These are phyloP conservation scores for Halcyon badia DNA, from an alignment of 2,797 vertebrate species.

Conservation along the genomic window DNA sequence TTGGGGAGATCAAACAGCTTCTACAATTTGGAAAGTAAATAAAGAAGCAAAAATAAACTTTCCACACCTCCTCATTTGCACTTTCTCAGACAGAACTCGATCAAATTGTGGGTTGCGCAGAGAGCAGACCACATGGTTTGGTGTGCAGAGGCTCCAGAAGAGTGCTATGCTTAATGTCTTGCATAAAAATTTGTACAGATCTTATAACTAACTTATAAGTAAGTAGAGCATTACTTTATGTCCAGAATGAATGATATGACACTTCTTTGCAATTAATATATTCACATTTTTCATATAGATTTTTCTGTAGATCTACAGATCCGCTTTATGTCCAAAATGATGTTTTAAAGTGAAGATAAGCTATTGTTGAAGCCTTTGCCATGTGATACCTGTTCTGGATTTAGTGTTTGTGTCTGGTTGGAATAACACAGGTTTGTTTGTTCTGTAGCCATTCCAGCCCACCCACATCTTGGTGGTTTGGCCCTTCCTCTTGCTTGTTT, in stretches of 20 bases:
- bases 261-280: not conserved
- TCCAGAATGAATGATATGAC: not conserved
- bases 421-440: constrained; percentile 64
- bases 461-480: constrained; percentile 76
- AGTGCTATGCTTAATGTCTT: not conserved
- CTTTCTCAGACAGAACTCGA: not conserved
- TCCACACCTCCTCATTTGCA: not conserved
- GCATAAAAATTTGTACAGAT: not conserved
- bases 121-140: not conserved
- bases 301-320: not conserved
- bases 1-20: not conserved
- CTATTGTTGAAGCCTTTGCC: not conserved
- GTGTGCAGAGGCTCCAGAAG: not conserved
- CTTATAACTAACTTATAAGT: not conserved
- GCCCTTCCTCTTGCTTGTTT: constrained; percentile 63
- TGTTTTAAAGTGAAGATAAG: constrained; percentile 26
- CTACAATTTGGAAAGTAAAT: not conserved
- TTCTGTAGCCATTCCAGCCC: constrained; percentile 68
- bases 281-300: not conserved
- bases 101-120: not conserved
- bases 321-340: accelerated
- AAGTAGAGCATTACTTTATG: not conserved
- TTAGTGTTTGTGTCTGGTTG: constrained; percentile 47
- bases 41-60: not conserved
- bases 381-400: constrained; percentile 46